phyloP scores from a whole-genome alignment of 2,888 invertebrate species.

The Leistus spinibarbis region DNA sequence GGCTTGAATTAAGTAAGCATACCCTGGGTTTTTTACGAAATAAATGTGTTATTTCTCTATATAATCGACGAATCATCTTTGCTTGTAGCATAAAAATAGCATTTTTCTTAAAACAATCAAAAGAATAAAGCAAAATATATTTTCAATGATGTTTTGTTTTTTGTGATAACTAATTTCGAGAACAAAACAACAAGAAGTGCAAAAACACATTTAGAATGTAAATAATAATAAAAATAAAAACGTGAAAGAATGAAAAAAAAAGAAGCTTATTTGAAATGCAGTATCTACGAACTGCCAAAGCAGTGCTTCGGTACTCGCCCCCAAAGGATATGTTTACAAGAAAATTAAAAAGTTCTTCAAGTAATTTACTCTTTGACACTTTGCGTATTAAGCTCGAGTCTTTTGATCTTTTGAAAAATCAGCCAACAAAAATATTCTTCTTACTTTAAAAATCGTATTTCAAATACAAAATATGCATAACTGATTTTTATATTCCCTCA shows the following conservation, averaged over 20 bases:
- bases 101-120: too few relatives aligned
- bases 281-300: conserved; percentile 16
- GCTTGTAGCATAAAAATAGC: too few relatives aligned
- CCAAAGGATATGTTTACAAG: conserved; percentile 37
- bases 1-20: too few relatives aligned
- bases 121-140: too few relatives aligned
- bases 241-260: conserved; percentile 29
- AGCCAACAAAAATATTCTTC: conserved; percentile 1
- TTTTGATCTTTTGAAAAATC: conserved; percentile 36
- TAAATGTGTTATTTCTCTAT: too few relatives aligned
- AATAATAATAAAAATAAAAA: conserved; percentile 31
- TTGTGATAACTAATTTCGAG: background rate
- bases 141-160: too few relatives aligned
- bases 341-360: conserved; percentile 40
- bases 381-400: conserved; percentile 20
- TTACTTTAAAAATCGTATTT: background rate
- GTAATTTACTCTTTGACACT: conserved; percentile 39
- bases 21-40: too few relatives aligned
- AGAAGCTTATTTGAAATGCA: conserved; percentile 38
- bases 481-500: background rate
- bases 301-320: conserved; percentile 5
- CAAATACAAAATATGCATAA: background rate
- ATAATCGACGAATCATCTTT: too few relatives aligned
- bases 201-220: conserved; percentile 18
- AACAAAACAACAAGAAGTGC: background rate